Percentiles rank a stretch among this genome's conserved stretches.
phyloP scores from a whole-genome alignment of 1,140 invertebrate genomes.

The Nylanderia fulva region DNA sequence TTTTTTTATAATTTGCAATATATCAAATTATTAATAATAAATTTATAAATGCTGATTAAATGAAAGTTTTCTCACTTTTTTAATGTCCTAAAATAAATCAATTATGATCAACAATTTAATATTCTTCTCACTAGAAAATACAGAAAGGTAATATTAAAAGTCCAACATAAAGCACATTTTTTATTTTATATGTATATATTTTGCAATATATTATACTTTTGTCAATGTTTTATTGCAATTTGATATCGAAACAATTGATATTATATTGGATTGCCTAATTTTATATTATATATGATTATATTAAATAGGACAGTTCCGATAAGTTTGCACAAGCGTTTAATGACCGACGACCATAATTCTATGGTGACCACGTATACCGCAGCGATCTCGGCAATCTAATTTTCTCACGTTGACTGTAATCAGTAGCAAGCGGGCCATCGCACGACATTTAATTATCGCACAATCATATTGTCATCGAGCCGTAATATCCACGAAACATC shows the following conservation, averaged over 20 bases:
- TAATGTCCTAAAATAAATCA: no score
- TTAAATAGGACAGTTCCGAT: conserved; percentile 31
- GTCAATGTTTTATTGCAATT: background rate
- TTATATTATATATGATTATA: background rate
- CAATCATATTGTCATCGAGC: conserved; percentile 38
- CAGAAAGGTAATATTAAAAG: no score
- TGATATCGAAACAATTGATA: background rate
- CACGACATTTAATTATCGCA: conserved; percentile 48
- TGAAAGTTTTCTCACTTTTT: no score
- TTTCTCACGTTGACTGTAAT: conserved; percentile 62
- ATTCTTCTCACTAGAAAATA: no score
- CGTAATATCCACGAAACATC: conserved; percentile 36
- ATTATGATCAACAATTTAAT: no score
- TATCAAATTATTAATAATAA: no score
- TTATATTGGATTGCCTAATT: conserved; percentile 9
- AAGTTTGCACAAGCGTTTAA: conserved; percentile 4
- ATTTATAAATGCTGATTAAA: no score
- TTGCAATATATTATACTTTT: background rate
- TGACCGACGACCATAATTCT: conserved; percentile 39
- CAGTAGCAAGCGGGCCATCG: conserved; percentile 32
- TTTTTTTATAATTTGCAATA: background rate
- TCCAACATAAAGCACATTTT: no score
- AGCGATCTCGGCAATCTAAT: conserved; percentile 64
- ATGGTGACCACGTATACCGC: conserved; percentile 39
- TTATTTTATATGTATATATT: no score